phyloP scores from a whole-genome alignment of 2,797 vertebrate species.

The Lutjanus argentimaculatus region DNA sequence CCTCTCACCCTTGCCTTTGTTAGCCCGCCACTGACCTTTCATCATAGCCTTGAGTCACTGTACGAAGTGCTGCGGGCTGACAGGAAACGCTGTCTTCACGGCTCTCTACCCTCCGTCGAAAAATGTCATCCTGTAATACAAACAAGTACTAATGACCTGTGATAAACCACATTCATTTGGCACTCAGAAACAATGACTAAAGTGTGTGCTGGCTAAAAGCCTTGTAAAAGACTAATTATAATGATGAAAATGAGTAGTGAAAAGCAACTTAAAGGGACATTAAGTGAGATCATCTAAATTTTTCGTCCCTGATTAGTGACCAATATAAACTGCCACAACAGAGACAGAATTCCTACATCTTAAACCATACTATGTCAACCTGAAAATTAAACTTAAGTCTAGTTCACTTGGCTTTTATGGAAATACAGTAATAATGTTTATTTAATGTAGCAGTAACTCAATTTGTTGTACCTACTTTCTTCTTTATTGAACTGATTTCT shows the following conservation, averaged over 20 bases:
- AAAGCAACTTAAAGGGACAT: constrained; percentile 13
- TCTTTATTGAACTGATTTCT: neutral
- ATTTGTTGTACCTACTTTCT: neutral
- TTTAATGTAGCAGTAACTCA: neutral
- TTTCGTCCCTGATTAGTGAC: neutral
- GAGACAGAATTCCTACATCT: constrained; percentile 1
- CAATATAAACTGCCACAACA: constrained; percentile 1
- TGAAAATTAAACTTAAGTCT: neutral
- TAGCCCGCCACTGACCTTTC: constrained; percentile 75
- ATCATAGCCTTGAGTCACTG: constrained; percentile 67
- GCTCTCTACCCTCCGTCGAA: constrained; percentile 48
- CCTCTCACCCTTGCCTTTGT: constrained; percentile 71
- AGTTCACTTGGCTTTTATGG: neutral
- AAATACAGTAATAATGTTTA: no score
- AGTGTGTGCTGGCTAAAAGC: constrained; percentile 26
- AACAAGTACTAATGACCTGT: constrained; percentile 67
- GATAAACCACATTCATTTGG: constrained; percentile 41
- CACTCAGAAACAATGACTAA: constrained; percentile 27
- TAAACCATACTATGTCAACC: neutral
- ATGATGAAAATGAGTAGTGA: constrained; percentile 30
- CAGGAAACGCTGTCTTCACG: constrained; percentile 60
- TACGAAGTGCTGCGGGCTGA: constrained; percentile 63
- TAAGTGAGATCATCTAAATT: constrained; percentile 8
- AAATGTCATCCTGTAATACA: constrained; percentile 67
- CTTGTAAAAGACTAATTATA: constrained; percentile 24